Evolutionary conservation across 64 coral and sea anemone species (phyloP).

Genomic region (Platygyra sinensis): DNA sequence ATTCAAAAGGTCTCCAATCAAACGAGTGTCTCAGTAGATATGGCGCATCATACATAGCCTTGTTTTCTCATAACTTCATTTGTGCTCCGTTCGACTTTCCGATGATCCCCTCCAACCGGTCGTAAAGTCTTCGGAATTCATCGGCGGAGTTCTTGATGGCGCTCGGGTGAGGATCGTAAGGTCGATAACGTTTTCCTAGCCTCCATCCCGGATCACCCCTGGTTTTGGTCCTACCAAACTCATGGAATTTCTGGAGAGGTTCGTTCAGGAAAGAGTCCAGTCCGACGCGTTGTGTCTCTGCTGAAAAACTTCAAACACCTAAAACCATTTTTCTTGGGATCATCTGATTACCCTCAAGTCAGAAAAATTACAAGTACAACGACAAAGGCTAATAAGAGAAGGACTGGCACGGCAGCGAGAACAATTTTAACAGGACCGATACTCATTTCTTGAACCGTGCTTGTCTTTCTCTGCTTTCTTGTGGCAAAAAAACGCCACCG

Average conservation of each 20-base stretch:
- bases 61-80: no score
- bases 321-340: no score
- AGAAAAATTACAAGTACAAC: constrained; percentile 15
- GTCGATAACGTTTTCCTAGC: no score
- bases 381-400: not conserved
- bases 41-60: no score
- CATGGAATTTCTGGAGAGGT: constrained; percentile 15
- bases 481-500: constrained; percentile 26
- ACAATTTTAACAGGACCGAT: not conserved
- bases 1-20: no score
- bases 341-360: not conserved
- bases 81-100: no score
- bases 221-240: constrained; percentile 37
- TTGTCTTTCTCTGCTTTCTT: constrained; percentile 1
- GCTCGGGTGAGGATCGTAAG: no score
- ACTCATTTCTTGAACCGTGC: not conserved
- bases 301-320: constrained; percentile 32
- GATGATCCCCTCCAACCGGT: no score
- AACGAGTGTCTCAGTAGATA: no score
- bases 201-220: constrained; percentile 30
- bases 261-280: constrained; percentile 44
- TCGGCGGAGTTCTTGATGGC: no score
- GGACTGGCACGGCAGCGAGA: not conserved
- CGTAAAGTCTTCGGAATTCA: no score
- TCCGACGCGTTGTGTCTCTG: constrained; percentile 13